Evolutionary conservation across 2,888 invertebrate genomes (phyloP), one percentile per base, ranked within the genome.

Genomic region (Apodemia zela): DNA sequence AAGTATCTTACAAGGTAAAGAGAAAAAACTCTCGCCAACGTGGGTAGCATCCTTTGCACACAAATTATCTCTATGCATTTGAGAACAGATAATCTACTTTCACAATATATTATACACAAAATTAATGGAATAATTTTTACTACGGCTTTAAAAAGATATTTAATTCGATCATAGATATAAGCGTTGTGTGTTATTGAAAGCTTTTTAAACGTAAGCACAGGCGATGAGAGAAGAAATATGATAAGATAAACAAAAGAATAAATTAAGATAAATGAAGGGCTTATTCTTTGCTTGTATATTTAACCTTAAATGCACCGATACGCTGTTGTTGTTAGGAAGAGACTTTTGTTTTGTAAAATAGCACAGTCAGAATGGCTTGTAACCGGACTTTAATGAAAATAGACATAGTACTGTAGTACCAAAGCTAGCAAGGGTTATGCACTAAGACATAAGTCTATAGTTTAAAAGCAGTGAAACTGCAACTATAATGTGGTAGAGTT

Each of bases 341-440:
- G 80, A 82, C 75, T 80, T 78, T 82, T 85, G 81, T 84, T 84
- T 81, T 82, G 80, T 82, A 81, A 82, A 80, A 80, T 79, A 84
- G 81, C 81, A 77, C 72, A 75, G 76, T 74, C 75, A 70, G 71
- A 75, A 75, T 78, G 78, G 77, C 75, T 75, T 77, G 77, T 74
- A 79, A 72, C 77, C 81, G 76, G 79, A 79, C 81, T 78, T 80
- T 78, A 82, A 80, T 80, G 81, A 85, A 84, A 87, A 87, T 85
- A 88, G 84, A 88, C 85, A 78, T 75, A 65, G 62, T 74, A 74
- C 76, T 69, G 71, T 73, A 71, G 76, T 76, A 77, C 72, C 79
- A 74, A 71, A 73, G 72, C 69, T 70, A 79, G 75, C 73, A 66
- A 67, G 67, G 63, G 64, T 77, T 73, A 85, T 84, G 77, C 80